Percentiles rank a stretch among this genome's conserved stretches.
These are phyloP conservation scores for Aphelenchoides besseyi DNA, from an alignment of 1,140 invertebrate genomes.

Conservation along the genomic window DNA sequence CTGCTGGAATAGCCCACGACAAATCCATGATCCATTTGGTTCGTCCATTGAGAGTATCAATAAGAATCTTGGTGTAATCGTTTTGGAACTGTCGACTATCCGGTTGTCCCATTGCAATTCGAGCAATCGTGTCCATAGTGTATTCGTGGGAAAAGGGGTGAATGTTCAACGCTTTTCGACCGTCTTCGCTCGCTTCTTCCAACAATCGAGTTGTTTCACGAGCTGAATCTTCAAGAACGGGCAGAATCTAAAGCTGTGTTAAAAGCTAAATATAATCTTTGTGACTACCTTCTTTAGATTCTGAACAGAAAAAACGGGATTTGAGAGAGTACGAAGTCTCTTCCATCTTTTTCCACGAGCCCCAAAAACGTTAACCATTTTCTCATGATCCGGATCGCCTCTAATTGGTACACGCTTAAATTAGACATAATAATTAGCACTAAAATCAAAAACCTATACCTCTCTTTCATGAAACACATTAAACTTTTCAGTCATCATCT, in stretches of 20 bases:
- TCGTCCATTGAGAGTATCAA: neutral
- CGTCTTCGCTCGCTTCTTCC: conserved; percentile 12
- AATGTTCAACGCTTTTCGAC: conserved; percentile 19
- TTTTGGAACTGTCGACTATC: conserved; percentile 45
- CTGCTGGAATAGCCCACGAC: neutral
- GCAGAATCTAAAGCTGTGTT: conserved; percentile 50
- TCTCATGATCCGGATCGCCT: conserved; percentile 37
- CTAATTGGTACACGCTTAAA: conserved; percentile 29
- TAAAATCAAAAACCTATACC: conserved; percentile 17
- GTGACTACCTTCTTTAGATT: conserved; percentile 63
- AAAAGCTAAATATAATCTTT: neutral
- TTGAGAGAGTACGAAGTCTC: conserved; percentile 63
- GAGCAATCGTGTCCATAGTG: conserved; percentile 50
- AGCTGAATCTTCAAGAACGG: conserved; percentile 51
- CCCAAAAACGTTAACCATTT: conserved; percentile 44
- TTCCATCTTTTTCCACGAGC: conserved; percentile 63
- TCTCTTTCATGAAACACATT: conserved; percentile 64
- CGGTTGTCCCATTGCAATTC: conserved; percentile 52
- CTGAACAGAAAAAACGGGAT: conserved; percentile 64
- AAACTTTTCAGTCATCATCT: conserved; percentile 66
- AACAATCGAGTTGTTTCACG: conserved; percentile 43
- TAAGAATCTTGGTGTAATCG: conserved; percentile 20
- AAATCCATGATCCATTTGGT: neutral
- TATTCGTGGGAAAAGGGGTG: conserved; percentile 47
- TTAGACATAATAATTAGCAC: conserved; percentile 24